Base-by-base conservation (phyloP, 2,888 invertebrate species). In the Agapetus fuscipes region DNA sequence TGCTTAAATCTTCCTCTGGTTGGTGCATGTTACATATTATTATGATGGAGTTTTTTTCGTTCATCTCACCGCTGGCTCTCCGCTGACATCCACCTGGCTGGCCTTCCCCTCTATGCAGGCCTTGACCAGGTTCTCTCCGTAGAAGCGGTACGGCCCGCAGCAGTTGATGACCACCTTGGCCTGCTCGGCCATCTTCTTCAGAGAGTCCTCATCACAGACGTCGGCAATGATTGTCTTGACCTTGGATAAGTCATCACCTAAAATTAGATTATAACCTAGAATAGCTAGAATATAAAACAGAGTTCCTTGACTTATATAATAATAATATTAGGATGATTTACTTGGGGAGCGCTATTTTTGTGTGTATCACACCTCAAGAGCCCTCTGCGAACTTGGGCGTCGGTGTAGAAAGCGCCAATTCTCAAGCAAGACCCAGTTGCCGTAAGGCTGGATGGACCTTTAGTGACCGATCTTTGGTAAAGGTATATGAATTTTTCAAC, bases 1-100 rank as follows among this genome's bases (percentile, higher is more conserved):
- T n/a, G n/a, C n/a, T n/a, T n/a, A n/a, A n/a, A n/a, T n/a, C n/a
- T n/a, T n/a, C n/a, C n/a, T n/a, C n/a, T n/a, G n/a, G n/a, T n/a
- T n/a, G n/a, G n/a, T n/a, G n/a, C n/a, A n/a, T n/a, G n/a, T n/a
- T n/a, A n/a, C n/a, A n/a, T n/a, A n/a, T n/a, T n/a, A n/a, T n/a
- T n/a, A n/a, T n/a, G n/a, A n/a, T n/a, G n/a, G n/a, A n/a, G n/a
- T n/a, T n/a, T n/a, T n/a, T n/a, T n/a, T n/a, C n/a, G n/a, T n/a
- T n/a, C 20, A 25, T 37, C 45, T 52, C 53, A 82, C 82, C 68
- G 81, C 77, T 0, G 94, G 87, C 58, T 97, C 96, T 4, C 94
- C 96, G 54, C 83, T 86, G 25, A 97, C 83, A 60, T 97, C 97
- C 6, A 98, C 79, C 55, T 95, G 86, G 64, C 89, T 82, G 0